Base-by-base conservation (phyloP, 1,140 invertebrate species). In the Drosophila guanche region DNA sequence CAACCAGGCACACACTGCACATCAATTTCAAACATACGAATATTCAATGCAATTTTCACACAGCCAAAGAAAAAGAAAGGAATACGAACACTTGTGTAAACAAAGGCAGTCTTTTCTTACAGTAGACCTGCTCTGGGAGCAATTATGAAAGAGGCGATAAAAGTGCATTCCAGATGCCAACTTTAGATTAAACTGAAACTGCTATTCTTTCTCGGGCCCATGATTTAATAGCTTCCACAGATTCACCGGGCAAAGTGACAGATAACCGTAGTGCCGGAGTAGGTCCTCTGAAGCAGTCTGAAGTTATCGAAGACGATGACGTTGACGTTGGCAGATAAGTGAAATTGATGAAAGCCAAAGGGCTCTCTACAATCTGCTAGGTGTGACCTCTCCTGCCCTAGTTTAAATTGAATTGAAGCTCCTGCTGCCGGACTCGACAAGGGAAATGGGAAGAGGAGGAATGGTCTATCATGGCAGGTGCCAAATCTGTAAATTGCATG, bases 401-500 rank as follows among this genome's bases (percentile, higher is more conserved):
- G 22, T 69, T 74, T 25, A 76, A 74, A 83, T 77, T 75, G 79
- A 72, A 81, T 66, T 73, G 73, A 52, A 56, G 27, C 42, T 54
- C 51, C 53, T 57, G 58, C 50, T 63, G 41, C 46, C 14, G 55
- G 41, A 56, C 46, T 52, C 8, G 29, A 1, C 16, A 20, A 20
- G 16, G 16, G 29, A 3, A 0, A 4, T 1, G 3, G 33, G 33
- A 37, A 37, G 10, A 1, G 33, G 10, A 1, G 33, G 33, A 12
- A 27, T 56, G 74, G 46, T 50, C 71, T 63, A 69, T 37, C 41
- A 25, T 66, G 60, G 55, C 79, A 83, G 79, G 76, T 76, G 57
- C 57, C 69, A 80, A 79, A 80, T 74, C 74, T 86, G 74, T 27
- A 80, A 81, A 81, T 81, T 80, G 68, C 79, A 76, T 59, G 67